Evolutionary conservation across 2,113 vertebrate genomes (phyloP), one percentile per base, ranked within the genome.

Genomic region (Struthio camelus): DNA sequence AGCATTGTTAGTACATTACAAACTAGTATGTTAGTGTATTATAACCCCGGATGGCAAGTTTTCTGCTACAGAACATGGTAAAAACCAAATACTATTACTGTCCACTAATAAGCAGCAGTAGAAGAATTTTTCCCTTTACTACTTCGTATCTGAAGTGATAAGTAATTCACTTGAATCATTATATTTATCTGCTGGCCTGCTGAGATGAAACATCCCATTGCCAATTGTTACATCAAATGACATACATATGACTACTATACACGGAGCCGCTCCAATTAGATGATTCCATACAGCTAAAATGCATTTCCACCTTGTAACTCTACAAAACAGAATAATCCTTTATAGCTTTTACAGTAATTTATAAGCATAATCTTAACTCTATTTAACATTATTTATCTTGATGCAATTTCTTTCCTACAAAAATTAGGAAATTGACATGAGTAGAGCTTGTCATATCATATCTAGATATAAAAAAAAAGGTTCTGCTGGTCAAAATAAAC

Each of bases 141-240:
- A 7, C 40, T 71, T 79, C 34, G 4, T 2, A 27, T 27, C 50
- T 73, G 11, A 32, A 44, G 19, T 32, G 5, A 1, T 28, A 38
- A 76, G 5, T 51, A 50, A 73, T 36, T 73, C n/a, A 53, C 34
- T 18, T 56, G 30, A 59, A 50, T 36, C 67, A 4, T 36, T 27
- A 0, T 1, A 16, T 71, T 84, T 79, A 64, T 56, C 67, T 20
- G 4, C 32, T 6, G 61, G n/a, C 34, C 72, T 58, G 22, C 2
- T 25, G 32, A 80, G 54, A 67, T 62, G 54, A 42, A 92, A 40
- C 9, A 50, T 12, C 50, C 17, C 83, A 32, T 0, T 56, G 61
- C n/a, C 24, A 71, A 10, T 0, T 5, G 42, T 48, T 30, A 1
- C 0, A 59, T 1, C 66, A 11, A 86, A 24, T 10, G 23, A 19